Evolutionary conservation across 2,797 vertebrate genomes (phyloP).

Genomic region (Borostomias antarcticus): DNA sequence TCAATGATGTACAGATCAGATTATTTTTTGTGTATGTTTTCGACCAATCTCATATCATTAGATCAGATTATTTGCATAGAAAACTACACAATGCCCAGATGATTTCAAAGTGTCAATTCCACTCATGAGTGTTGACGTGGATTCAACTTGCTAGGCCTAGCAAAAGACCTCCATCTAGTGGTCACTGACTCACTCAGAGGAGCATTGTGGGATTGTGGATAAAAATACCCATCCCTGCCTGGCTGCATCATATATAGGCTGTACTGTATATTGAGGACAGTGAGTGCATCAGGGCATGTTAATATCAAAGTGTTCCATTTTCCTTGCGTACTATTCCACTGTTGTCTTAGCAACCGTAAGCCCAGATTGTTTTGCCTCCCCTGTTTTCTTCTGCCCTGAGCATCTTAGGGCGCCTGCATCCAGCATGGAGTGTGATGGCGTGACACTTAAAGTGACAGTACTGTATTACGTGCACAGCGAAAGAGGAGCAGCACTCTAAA

Average conservation of each 20-base stretch:
- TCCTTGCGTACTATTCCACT: conserved; percentile 5
- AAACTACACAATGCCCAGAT: background rate
- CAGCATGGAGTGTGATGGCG: conserved; percentile 30
- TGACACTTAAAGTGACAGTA: conserved; percentile 69
- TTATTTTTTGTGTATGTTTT: background rate
- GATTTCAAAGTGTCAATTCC: background rate
- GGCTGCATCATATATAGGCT: too few species aligned
- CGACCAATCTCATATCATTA: too few species aligned
- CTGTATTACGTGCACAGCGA: conserved; percentile 57
- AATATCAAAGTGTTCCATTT: conserved; percentile 33
- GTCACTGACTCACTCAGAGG: conserved; percentile 6
- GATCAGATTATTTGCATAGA: too few species aligned
- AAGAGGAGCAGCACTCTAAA: conserved; percentile 69
- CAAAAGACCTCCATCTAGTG: conserved; percentile 61
- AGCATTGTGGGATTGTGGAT: conserved; percentile 36
- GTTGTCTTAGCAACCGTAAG: conserved; percentile 48
- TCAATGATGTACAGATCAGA: background rate
- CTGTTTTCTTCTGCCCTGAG: conserved; percentile 37
- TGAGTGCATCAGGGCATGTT: conserved; percentile 26
- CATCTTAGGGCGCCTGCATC: conserved; percentile 46
- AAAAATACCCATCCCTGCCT: conserved; percentile 1
- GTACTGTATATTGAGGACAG: conserved; percentile 32
- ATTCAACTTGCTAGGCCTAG: background rate
- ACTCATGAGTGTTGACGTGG: too few species aligned
- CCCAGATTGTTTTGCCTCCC: conserved; percentile 26